These are phyloP conservation scores for Scaptomyza cyrtandrae DNA, from an alignment of 2,888 invertebrate genomes.

Conservation along the genomic window DNA sequence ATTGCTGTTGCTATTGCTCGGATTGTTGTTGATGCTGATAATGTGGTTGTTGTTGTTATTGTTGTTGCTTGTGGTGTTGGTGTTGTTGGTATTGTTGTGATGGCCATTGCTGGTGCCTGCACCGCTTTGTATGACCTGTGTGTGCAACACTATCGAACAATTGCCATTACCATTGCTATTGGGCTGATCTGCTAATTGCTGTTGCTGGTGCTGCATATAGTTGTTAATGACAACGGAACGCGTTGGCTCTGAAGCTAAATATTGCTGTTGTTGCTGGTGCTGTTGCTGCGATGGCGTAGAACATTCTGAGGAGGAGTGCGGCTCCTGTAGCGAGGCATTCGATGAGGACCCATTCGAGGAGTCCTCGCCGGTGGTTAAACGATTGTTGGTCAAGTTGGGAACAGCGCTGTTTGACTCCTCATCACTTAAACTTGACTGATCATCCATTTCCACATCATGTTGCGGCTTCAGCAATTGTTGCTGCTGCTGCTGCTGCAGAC, in stretches of 20 bases:
- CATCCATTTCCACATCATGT: slow-evolving; percentile 65
- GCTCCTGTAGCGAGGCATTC: slow-evolving; percentile 73
- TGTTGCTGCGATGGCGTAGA: slow-evolving; percentile 56
- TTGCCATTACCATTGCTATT: slow-evolving; percentile 35
- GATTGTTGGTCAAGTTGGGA: slow-evolving; percentile 73
- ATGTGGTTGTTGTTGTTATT: slow-evolving; percentile 33
- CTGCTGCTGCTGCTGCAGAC: slow-evolving; percentile 25
- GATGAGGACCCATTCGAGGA: slow-evolving; percentile 83
- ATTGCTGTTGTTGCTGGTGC: slow-evolving; percentile 73
- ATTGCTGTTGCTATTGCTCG: slow-evolving; percentile 2
- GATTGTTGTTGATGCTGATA: slow-evolving; percentile 19
- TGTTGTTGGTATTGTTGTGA: slow-evolving; percentile 43
- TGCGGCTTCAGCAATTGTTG: slow-evolving; percentile 41
- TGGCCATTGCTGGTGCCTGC: slow-evolving; percentile 80
- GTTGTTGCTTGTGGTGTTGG: slow-evolving; percentile 30
- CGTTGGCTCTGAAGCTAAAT: slow-evolving; percentile 72
- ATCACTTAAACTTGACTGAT: slow-evolving; percentile 78
- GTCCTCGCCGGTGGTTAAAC: slow-evolving; percentile 82
- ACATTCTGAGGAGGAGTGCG: slow-evolving; percentile 64
- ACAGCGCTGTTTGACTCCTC: slow-evolving; percentile 65
- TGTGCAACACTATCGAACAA: slow-evolving; percentile 60
- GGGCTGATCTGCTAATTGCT: slow-evolving; percentile 46
- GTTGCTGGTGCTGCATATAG: slow-evolving; percentile 80
- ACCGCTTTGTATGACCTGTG: slow-evolving; percentile 77
- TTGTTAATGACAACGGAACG: slow-evolving; percentile 83